phyloP scores from a whole-genome alignment of 1,140 invertebrate species.

The Antheraea mylitta region DNA sequence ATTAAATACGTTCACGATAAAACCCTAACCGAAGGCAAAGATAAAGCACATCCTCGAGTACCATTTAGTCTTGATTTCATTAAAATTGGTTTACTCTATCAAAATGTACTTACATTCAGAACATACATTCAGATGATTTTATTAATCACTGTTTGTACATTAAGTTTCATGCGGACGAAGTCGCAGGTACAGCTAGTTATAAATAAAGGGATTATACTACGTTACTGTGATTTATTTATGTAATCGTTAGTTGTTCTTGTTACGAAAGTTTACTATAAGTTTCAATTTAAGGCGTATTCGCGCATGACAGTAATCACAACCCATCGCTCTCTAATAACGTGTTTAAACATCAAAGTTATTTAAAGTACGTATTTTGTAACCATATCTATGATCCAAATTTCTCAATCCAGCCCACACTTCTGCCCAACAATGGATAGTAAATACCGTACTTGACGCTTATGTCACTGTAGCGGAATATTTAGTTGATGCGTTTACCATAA shows the following conservation, averaged over 20 bases:
- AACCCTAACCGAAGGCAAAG: too few relatives aligned
- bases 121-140: too few relatives aligned
- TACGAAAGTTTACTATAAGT: neutral
- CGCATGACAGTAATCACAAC: neutral
- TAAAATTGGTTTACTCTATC: too few relatives aligned
- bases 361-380: slow-evolving; percentile 3
- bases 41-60: too few relatives aligned
- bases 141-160: too few relatives aligned
- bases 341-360: neutral
- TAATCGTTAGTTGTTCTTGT: neutral
- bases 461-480: slow-evolving; percentile 19
- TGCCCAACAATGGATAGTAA: slow-evolving; percentile 9
- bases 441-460: slow-evolving; percentile 25
- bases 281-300: neutral
- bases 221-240: neutral
- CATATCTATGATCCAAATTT: slow-evolving; percentile 3
- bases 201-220: neutral
- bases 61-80: too few relatives aligned
- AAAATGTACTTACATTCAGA: too few relatives aligned
- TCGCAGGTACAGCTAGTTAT: neutral
- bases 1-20: too few relatives aligned
- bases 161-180: too few relatives aligned
- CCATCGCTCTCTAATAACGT: neutral
- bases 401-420: slow-evolving; percentile 6
- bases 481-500: slow-evolving; percentile 23